These are phyloP conservation scores for Sciurus carolinensis DNA, from an alignment of 2,797 vertebrate species.

Conservation along the genomic window DNA sequence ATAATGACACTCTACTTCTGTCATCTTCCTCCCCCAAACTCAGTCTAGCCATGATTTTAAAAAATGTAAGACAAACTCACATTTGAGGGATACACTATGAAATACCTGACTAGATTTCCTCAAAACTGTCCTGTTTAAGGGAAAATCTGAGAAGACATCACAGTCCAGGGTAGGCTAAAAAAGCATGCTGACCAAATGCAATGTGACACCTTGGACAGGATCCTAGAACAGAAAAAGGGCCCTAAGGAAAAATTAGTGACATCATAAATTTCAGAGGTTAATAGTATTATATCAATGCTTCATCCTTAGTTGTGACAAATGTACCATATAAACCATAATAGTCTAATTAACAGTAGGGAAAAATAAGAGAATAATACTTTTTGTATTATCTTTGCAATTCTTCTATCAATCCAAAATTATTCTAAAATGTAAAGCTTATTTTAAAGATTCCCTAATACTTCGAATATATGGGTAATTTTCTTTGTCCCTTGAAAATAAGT, in stretches of 20 bases:
- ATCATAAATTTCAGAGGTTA: background rate
- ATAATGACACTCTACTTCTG: background rate
- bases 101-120: background rate
- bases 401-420: background rate
- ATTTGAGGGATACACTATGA: background rate
- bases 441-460: background rate
- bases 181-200: background rate
- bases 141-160: background rate
- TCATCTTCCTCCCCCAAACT: background rate
- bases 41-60: background rate
- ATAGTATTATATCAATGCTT: background rate
- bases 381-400: background rate
- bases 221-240: background rate
- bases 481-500: slow-evolving; percentile 11
- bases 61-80: background rate
- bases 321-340: background rate
- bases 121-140: background rate
- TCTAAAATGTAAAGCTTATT: slow-evolving; percentile 51
- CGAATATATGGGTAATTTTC: background rate
- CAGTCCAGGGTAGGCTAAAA: background rate
- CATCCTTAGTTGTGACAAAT: background rate
- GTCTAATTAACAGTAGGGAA: background rate
- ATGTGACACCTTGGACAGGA: background rate
- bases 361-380: background rate
- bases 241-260: background rate